These are phyloP conservation scores for Pipistrellus nathusii DNA, from an alignment of 2,797 vertebrate species.

Conservation along the genomic window DNA sequence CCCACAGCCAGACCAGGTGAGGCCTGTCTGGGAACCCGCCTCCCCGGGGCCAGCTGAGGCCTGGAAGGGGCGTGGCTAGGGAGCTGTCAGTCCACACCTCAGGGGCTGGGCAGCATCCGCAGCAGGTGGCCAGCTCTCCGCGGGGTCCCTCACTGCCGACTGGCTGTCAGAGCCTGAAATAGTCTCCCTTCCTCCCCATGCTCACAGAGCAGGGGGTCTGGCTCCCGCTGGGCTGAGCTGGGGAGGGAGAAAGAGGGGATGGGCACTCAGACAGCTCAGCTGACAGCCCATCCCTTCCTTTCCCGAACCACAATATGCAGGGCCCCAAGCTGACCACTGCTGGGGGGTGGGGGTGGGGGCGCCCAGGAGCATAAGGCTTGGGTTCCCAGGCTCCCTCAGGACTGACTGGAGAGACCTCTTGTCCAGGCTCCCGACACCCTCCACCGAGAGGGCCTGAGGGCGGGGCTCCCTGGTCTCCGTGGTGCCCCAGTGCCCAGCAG, in stretches of 20 bases:
- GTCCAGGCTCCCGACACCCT: neutral
- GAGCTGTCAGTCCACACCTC: neutral
- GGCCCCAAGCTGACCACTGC: neutral
- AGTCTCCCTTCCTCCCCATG: neutral
- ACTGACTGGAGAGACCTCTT: neutral
- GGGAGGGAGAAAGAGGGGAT: neutral
- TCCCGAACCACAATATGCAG: neutral
- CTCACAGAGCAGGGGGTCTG: conserved; percentile 10
- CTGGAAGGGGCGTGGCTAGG: neutral
- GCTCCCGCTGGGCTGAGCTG: neutral
- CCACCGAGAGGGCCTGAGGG: neutral
- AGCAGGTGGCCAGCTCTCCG: neutral
- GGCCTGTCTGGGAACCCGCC: neutral
- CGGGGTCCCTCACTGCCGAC: neutral
- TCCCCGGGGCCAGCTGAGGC: neutral
- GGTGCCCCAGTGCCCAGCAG: neutral
- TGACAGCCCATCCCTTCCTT: neutral
- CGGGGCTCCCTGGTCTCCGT: neutral
- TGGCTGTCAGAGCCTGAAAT: neutral
- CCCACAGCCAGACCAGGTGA: neutral
- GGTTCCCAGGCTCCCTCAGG: neutral
- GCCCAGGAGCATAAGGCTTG: neutral
- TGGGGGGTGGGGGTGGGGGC: neutral
- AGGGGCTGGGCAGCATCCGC: neutral
- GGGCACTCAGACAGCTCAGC: neutral